phyloP scores from a whole-genome alignment of 2,113 vertebrate species.

The Dasyornis broadbenti region DNA sequence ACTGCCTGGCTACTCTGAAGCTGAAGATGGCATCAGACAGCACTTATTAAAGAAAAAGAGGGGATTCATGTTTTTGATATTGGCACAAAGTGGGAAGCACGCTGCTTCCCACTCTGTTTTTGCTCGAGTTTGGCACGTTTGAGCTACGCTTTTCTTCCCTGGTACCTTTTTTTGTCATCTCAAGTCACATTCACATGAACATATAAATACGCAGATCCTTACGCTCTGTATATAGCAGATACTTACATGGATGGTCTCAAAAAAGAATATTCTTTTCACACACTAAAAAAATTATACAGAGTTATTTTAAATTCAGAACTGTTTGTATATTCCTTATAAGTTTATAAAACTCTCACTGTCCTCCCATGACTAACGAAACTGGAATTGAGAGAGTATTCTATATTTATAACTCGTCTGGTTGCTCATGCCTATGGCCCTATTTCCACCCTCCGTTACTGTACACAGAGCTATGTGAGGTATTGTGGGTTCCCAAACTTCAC shows the following conservation, averaged over 20 bases:
- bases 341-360: slow-evolving; percentile 80
- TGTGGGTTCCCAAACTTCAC: slow-evolving; percentile 79
- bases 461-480: slow-evolving; percentile 83
- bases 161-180: slow-evolving; percentile 47
- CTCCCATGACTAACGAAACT: slow-evolving; percentile 81
- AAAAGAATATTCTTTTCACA: slow-evolving; percentile 69
- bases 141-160: background rate
- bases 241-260: slow-evolving; percentile 59
- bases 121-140: background rate
- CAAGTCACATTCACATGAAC: slow-evolving; percentile 20
- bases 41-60: background rate
- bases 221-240: slow-evolving; percentile 48
- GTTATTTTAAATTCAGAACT: slow-evolving; percentile 76
- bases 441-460: slow-evolving; percentile 80
- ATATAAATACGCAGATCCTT: slow-evolving; percentile 37
- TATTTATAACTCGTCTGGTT: slow-evolving; percentile 86
- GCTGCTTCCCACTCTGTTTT: slow-evolving; percentile 19
- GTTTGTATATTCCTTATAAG: slow-evolving; percentile 90
- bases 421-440: slow-evolving; percentile 76
- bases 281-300: slow-evolving; percentile 73
- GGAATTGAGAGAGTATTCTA: slow-evolving; percentile 84
- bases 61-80: background rate
- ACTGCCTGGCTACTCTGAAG: background rate
- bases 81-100: background rate
- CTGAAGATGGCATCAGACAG: background rate